Conservation (phyloP, 1,140 invertebrate species). For the Augochlora pura region DNA sequence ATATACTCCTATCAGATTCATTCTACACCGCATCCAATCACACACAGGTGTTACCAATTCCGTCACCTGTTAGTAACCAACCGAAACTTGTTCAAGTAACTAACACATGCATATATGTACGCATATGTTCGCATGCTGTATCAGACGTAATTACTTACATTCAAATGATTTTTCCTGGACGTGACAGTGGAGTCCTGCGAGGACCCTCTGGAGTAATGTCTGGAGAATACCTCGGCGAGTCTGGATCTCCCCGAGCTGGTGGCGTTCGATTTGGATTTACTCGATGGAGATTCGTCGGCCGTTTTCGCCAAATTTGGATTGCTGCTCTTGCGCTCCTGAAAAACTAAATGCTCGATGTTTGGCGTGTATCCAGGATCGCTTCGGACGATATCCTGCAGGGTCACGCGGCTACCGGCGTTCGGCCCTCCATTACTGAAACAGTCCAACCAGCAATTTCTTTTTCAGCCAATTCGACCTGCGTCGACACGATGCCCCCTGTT, state of each 20-base stretch:
- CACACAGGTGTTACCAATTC: too few relatives aligned
- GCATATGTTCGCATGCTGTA: too few relatives aligned
- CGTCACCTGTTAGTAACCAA: too few relatives aligned
- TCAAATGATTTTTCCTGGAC: conserved; percentile 73
- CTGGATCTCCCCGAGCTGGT: conserved; percentile 71
- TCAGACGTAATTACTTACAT: conserved; percentile 52
- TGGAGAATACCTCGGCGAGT: conserved; percentile 80
- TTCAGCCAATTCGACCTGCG: neutral
- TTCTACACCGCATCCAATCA: too few relatives aligned
- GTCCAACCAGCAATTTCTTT: neutral
- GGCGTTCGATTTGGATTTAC: conserved; percentile 67
- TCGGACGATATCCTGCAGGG: conserved; percentile 76
- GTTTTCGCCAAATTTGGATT: conserved; percentile 73
- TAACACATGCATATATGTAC: too few relatives aligned
- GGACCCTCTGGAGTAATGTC: conserved; percentile 70
- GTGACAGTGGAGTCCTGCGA: conserved; percentile 69
- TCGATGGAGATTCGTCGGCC: conserved; percentile 65
- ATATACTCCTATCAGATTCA: too few relatives aligned
- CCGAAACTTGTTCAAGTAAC: too few relatives aligned
- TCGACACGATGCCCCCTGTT: neutral
- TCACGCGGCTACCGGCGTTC: conserved; percentile 67
- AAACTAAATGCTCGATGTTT: conserved; percentile 83
- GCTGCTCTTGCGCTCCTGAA: conserved; percentile 79
- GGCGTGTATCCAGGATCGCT: conserved; percentile 81
- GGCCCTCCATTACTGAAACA: conserved; percentile 70